Evolutionary conservation across 2,888 invertebrate genomes (phyloP).

Genomic region (Protophormia terraenovae): DNA sequence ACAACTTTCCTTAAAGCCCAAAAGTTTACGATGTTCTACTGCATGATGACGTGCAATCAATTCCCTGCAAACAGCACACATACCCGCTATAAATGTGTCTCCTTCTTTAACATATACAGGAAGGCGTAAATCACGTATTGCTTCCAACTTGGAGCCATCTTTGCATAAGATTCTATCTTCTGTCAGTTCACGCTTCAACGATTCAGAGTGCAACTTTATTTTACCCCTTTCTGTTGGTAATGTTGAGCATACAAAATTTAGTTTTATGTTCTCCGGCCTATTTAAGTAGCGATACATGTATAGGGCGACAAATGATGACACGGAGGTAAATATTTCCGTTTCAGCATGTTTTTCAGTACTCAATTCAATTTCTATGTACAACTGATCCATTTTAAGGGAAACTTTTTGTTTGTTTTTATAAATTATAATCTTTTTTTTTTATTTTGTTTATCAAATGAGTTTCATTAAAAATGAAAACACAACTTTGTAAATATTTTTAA

Average conservation of each 20-base stretch:
- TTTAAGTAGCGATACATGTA: conserved; percentile 85
- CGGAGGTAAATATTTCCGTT: conserved; percentile 81
- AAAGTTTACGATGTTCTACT: conserved; percentile 79
- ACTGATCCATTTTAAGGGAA: conserved; percentile 75
- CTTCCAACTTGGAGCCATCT: conserved; percentile 73
- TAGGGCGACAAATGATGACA: conserved; percentile 86
- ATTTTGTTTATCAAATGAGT: background rate
- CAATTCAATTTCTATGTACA: conserved; percentile 79
- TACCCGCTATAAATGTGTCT: conserved; percentile 87
- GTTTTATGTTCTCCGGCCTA: conserved; percentile 81
- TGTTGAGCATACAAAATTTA: conserved; percentile 79
- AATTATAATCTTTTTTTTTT: background rate
- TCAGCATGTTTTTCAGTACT: conserved; percentile 73
- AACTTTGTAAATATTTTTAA: background rate
- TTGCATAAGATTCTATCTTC: conserved; percentile 77
- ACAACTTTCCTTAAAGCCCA: conserved; percentile 91
- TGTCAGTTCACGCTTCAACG: conserved; percentile 74
- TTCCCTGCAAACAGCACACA: conserved; percentile 88
- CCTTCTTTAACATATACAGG: conserved; percentile 85
- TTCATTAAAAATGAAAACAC: background rate
- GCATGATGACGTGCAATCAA: conserved; percentile 82
- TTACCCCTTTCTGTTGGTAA: conserved; percentile 64
- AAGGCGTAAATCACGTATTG: conserved; percentile 81
- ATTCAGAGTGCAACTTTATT: conserved; percentile 73
- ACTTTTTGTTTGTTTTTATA: background rate